These are phyloP conservation scores for Morus bassanus DNA, from an alignment of 2,797 vertebrate genomes.

Conservation along the genomic window DNA sequence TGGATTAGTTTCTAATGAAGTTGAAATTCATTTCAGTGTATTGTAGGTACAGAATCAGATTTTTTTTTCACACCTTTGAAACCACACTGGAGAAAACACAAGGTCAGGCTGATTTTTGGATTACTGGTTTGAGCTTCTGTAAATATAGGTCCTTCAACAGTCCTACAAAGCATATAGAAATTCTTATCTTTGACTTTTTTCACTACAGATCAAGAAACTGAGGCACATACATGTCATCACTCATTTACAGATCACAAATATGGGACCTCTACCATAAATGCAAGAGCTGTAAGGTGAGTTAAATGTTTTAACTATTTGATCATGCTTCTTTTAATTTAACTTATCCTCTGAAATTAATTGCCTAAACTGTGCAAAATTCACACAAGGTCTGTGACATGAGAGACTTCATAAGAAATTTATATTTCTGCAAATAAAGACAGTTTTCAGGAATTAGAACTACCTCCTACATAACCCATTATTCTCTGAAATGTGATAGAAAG, in stretches of 20 bases:
- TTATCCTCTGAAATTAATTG: neutral
- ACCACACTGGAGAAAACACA: neutral
- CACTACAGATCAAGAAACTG: neutral
- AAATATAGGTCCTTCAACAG: neutral
- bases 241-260: neutral
- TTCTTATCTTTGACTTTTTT: neutral
- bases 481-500: neutral
- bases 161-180: neutral
- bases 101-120: neutral
- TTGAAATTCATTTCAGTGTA: neutral
- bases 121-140: neutral
- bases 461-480: neutral
- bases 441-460: neutral
- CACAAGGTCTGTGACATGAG: neutral
- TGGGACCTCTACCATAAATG: neutral
- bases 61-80: neutral
- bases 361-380: neutral
- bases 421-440: neutral
- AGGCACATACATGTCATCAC: neutral
- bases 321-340: neutral
- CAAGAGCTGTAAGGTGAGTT: neutral
- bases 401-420: neutral
- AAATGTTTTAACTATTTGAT: neutral
- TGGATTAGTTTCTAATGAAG: neutral
- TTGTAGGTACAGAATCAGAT: neutral